phyloP scores from a whole-genome alignment of 1,140 invertebrate species.

The Caenorhabditis latens region DNA sequence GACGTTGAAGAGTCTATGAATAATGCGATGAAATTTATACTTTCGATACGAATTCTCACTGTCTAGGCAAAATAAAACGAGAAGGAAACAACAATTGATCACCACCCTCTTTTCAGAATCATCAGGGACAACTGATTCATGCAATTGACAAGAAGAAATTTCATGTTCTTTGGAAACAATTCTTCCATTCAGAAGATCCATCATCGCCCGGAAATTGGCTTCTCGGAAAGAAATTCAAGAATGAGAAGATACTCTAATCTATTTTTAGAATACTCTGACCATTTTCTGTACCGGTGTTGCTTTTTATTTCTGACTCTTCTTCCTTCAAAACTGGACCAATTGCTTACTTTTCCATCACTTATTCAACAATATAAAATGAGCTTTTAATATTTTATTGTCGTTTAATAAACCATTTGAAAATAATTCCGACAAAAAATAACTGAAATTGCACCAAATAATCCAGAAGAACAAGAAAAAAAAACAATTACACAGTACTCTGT shows the following conservation, averaged over 20 bases:
- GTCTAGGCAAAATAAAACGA: not conserved
- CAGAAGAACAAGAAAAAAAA: not conserved
- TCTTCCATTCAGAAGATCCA: conserved; percentile 43
- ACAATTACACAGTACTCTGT: conserved; percentile 26
- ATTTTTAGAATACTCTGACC: not conserved
- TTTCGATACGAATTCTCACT: not conserved
- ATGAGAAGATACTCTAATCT: too few species aligned
- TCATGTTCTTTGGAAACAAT: conserved; percentile 49
- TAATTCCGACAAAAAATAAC: too few species aligned
- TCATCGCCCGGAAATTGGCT: conserved; percentile 16
- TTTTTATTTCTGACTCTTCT: not conserved
- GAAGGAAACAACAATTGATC: not conserved
- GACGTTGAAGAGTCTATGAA: not conserved
- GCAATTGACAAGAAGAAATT: conserved; percentile 40
- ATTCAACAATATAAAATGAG: not conserved
- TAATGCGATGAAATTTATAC: not conserved
- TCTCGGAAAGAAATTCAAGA: conserved; percentile 10
- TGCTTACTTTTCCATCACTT: not conserved
- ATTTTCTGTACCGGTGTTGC: conserved; percentile 31
- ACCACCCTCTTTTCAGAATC: conserved; percentile 25
- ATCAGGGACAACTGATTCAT: conserved; percentile 35
- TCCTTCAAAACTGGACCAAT: not conserved
- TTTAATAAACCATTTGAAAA: not conserved
- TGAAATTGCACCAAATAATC: not conserved
- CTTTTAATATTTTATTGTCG: not conserved